phyloP scores from a whole-genome alignment of 2,888 invertebrate species.

The Agrotis segetum region DNA sequence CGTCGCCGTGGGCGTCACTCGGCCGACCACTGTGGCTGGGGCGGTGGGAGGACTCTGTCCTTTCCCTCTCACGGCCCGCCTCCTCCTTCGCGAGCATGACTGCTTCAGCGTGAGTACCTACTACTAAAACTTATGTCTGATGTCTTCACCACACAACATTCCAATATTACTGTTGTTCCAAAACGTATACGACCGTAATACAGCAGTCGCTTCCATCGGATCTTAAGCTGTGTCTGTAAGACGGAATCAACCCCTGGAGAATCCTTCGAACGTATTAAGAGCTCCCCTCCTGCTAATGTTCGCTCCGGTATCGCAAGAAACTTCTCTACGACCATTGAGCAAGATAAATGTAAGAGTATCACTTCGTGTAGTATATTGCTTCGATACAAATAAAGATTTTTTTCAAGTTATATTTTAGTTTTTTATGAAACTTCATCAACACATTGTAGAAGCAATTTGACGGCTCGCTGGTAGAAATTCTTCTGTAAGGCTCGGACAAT shows the following conservation, averaged over 20 bases:
- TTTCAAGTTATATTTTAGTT: background rate
- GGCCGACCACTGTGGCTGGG: too few relatives aligned
- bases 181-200: background rate
- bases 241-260: constrained; percentile 49
- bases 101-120: too few relatives aligned
- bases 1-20: too few relatives aligned
- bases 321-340: constrained; percentile 22
- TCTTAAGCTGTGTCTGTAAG: constrained; percentile 25
- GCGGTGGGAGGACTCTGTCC: too few relatives aligned
- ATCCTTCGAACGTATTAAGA: constrained; percentile 60
- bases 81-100: too few relatives aligned
- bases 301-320: constrained; percentile 44
- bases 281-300: constrained; percentile 53
- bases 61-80: too few relatives aligned
- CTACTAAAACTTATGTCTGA: too few relatives aligned
- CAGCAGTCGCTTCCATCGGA: constrained; percentile 30
- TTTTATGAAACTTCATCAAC: background rate
- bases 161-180: background rate
- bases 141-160: too few relatives aligned
- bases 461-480: too few relatives aligned
- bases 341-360: constrained; percentile 12
- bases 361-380: background rate
- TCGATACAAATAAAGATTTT: too few relatives aligned
- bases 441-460: too few relatives aligned
- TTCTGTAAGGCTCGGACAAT: too few relatives aligned